phyloP scores from a whole-genome alignment of 1,140 invertebrate species.

The Delia radicum region DNA sequence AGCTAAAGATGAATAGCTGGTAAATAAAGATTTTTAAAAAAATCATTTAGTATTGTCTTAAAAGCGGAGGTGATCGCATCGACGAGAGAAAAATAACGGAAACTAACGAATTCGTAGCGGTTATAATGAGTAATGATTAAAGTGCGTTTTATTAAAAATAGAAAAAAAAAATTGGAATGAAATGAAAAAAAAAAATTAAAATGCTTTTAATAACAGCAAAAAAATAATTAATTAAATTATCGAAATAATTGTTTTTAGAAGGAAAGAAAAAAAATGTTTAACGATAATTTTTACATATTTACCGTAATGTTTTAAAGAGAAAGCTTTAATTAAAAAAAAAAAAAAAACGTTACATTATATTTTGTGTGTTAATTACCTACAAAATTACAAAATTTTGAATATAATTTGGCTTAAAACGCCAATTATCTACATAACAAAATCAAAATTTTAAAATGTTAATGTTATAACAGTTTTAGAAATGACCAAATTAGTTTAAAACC shows the following conservation, averaged over 20 bases:
- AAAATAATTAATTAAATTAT: background rate
- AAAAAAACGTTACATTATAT: background rate
- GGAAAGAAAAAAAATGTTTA: background rate
- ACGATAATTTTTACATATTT: background rate
- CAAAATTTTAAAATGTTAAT: background rate
- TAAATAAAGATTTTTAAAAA: background rate
- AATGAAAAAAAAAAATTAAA: no score
- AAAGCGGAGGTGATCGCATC: background rate
- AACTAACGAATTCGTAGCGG: background rate
- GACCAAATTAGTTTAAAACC: background rate
- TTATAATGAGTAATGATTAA: background rate
- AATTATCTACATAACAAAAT: background rate
- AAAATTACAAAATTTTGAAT: no score
- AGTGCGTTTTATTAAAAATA: background rate
- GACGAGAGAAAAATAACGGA: background rate
- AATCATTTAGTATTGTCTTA: background rate
- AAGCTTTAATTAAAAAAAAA: background rate
- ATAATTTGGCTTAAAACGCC: background rate
- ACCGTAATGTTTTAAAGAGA: background rate
- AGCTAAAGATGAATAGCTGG: background rate
- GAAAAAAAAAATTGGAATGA: background rate
- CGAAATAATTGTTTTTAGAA: background rate
- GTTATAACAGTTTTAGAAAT: background rate
- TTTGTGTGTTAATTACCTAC: background rate
- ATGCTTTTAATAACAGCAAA: no score